Conservation (phyloP, 2,113 vertebrate species). For the Eptesicus fuscus region DNA sequence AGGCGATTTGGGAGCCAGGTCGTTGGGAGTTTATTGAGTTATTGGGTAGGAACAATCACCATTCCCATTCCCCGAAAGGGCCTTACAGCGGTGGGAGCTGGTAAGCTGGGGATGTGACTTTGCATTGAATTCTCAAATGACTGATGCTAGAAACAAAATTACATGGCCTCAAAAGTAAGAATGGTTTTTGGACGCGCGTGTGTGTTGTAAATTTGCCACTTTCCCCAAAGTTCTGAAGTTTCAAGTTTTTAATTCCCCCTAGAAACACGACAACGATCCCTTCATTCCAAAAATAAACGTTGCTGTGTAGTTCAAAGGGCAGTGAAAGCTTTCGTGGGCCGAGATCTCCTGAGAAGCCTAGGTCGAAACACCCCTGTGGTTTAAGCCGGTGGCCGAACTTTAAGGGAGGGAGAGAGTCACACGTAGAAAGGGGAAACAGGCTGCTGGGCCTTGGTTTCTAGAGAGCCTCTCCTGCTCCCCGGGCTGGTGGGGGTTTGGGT, state of each 20-base stretch:
- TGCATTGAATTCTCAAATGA: background rate
- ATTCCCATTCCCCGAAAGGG: background rate
- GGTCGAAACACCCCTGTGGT: fast-evolving
- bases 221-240: background rate
- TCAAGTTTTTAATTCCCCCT: background rate
- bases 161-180: fast-evolving
- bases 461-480: fast-evolving
- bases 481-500: background rate
- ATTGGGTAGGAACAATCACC: background rate
- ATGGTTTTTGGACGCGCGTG: background rate
- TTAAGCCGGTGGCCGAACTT: background rate
- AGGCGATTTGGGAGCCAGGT: background rate
- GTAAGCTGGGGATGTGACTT: background rate
- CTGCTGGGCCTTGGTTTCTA: background rate
- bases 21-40: background rate
- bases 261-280: background rate
- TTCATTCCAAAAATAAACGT: background rate
- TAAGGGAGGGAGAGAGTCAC: background rate
- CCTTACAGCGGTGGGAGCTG: fast-evolving
- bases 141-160: background rate
- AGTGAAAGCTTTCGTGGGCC: fast-evolving
- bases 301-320: background rate
- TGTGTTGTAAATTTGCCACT: background rate
- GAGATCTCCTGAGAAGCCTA: background rate
- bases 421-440: background rate